These are phyloP conservation scores for Actinernus sp. DNA, from an alignment of 92 coral and sea anemone genomes.

Conservation along the genomic window DNA sequence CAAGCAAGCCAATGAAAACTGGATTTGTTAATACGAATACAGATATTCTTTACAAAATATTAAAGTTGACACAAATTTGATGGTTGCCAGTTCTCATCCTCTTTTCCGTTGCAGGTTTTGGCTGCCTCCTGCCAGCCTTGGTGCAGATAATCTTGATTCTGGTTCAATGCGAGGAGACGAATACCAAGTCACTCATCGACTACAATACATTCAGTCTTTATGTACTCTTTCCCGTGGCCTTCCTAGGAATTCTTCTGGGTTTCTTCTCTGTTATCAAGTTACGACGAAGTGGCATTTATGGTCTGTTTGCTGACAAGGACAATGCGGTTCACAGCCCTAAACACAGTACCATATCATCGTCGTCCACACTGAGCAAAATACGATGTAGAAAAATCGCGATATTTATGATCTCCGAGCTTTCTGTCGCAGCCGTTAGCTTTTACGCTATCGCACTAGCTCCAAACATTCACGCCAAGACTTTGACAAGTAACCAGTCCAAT, in stretches of 20 bases:
- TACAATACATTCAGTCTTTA: constrained; percentile 45
- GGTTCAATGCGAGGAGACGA: constrained; percentile 18
- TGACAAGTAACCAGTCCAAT: constrained; percentile 16
- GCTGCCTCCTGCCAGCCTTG: constrained; percentile 64
- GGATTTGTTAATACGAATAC: too few relatives aligned
- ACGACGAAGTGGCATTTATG: constrained; percentile 74
- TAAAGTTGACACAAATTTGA: too few relatives aligned
- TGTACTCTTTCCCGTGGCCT: constrained; percentile 46
- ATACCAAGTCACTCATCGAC: constrained; percentile 5
- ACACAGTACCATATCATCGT: constrained; percentile 55
- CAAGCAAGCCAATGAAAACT: too few relatives aligned
- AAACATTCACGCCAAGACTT: constrained; percentile 57
- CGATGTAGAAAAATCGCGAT: constrained; percentile 45
- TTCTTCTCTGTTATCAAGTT: constrained; percentile 56
- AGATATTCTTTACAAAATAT: too few relatives aligned
- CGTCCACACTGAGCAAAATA: constrained; percentile 27
- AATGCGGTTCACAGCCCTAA: constrained; percentile 55
- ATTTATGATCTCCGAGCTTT: constrained; percentile 56
- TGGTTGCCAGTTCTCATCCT: background rate
- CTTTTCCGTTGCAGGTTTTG: constrained; percentile 50
- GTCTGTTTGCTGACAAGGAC: constrained; percentile 73
- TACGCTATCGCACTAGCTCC: constrained; percentile 64
- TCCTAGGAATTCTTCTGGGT: constrained; percentile 56
- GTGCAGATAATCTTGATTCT: constrained; percentile 54
- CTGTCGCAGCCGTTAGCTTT: constrained; percentile 67